Conservation (phyloP, 1,140 invertebrate species). For the Formica selysi region DNA sequence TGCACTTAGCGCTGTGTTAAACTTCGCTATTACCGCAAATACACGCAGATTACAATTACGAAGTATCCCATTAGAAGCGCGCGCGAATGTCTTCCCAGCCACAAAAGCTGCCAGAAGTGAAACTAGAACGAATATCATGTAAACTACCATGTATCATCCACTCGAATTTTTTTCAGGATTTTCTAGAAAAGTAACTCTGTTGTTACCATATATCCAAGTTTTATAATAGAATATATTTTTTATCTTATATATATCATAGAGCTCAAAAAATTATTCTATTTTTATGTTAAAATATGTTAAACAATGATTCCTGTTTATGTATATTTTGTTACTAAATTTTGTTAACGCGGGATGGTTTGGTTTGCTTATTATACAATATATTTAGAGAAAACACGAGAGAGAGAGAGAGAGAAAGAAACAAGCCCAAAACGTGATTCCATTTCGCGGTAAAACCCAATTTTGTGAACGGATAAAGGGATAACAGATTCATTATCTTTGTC, state of each 20-base stretch:
- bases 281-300: constrained; percentile 10
- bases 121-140: constrained; percentile 9
- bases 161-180: not conserved
- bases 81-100: constrained; percentile 5
- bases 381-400: too few relatives aligned
- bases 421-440: not conserved
- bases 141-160: too few relatives aligned
- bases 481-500: constrained; percentile 1
- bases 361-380: not conserved
- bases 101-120: not conserved
- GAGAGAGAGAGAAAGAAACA: not conserved
- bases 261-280: not conserved
- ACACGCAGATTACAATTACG: not conserved
- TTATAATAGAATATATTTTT: not conserved
- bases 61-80: constrained; percentile 30
- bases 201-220: not conserved
- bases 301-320: not conserved
- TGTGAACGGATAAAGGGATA: not conserved
- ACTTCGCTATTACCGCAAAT: constrained; percentile 30
- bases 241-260: not conserved
- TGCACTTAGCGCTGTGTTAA: constrained; percentile 16
- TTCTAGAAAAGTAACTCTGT: not conserved
- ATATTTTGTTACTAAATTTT: not conserved
- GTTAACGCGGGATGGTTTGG: not conserved
- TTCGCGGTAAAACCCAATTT: not conserved